Conservation (phyloP, 1,140 invertebrate species). For the Steinernema feltiae region DNA sequence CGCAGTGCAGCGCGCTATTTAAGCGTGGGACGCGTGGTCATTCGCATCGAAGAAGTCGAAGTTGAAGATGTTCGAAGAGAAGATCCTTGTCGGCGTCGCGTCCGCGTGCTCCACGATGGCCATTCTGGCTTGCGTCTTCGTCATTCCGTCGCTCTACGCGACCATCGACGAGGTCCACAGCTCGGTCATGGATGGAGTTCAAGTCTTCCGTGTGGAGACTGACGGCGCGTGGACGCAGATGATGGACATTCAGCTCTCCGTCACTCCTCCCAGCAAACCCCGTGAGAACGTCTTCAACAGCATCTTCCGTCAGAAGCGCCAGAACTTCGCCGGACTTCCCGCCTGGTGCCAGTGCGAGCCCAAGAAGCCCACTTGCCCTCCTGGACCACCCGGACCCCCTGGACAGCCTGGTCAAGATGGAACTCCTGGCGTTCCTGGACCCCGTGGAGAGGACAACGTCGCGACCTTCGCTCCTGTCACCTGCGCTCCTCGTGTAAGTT, state of each 20-base stretch:
- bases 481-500: conserved; percentile 17
- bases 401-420: neutral
- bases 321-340: neutral
- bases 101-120: conserved; percentile 5
- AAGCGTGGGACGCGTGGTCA: neutral
- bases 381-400: conserved; percentile 19
- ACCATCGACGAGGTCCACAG: conserved; percentile 40
- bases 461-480: conserved; percentile 31
- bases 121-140: neutral
- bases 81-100: neutral
- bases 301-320: conserved; percentile 17
- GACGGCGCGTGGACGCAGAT: conserved; percentile 20
- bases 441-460: conserved; percentile 34
- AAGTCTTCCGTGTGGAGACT: conserved; percentile 22
- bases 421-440: conserved; percentile 21
- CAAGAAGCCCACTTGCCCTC: neutral
- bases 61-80: neutral
- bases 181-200: conserved; percentile 23
- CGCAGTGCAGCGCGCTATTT: neutral
- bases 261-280: conserved; percentile 9
- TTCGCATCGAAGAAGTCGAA: neutral
- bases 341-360: neutral
- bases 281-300: conserved; percentile 7
- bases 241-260: conserved; percentile 20
- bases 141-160: conserved; percentile 26